Base-by-base conservation (phyloP, 2,113 vertebrate genomes). In the Clarias macrocephalus region DNA sequence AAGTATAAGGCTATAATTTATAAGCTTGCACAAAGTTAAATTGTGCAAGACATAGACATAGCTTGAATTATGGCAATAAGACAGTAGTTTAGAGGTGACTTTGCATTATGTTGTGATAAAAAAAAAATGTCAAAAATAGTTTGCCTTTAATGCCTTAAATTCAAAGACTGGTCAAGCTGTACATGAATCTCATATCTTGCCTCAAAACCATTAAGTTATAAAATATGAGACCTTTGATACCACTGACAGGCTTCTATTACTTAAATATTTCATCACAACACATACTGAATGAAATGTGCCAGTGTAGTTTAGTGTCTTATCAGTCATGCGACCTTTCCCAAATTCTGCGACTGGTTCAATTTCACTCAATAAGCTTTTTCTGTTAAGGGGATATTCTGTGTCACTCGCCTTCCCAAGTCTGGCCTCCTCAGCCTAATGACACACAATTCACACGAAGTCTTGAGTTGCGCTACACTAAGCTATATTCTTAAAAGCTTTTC, bases 381-480 rank as follows among this genome's bases (percentile, higher is more conserved):
- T 79, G 73, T 68, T 84, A 83, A 87, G 60, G 23, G 86, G 60
- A 87, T 87, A 87, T 87, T 87, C 62, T 77, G 81, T 87, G 86
- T 79, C 86, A 66, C 13, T 83, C 23, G 23, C 48, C 16, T n/a
- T 77, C 81, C 60, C 28, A 72, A 54, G 62, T n/a, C 21, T 59
- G 52, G 54, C 25, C 72, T 87, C 28, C 52, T 87, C 23, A 66
- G 60, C 70, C 52, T 73, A 18, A 73, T 48, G n/a, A 2, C 28
- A 75, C 57, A 80, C 42, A 81, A 59, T 28, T 59, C 33, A 12
- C 65, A 73, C 63, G 54, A 73, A 62, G 33, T 15, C 21, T 68
- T 48, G 25, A 28, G 9, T 48, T 85, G 28, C 60, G 33, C 68
- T 42, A 73, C 54, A 84, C 30, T 59, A n/a, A 21, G 19, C 68